Percentiles rank a stretch among this genome's conserved stretches.
phyloP scores from a whole-genome alignment of 2,888 invertebrate species.

The Plebejus argus region DNA sequence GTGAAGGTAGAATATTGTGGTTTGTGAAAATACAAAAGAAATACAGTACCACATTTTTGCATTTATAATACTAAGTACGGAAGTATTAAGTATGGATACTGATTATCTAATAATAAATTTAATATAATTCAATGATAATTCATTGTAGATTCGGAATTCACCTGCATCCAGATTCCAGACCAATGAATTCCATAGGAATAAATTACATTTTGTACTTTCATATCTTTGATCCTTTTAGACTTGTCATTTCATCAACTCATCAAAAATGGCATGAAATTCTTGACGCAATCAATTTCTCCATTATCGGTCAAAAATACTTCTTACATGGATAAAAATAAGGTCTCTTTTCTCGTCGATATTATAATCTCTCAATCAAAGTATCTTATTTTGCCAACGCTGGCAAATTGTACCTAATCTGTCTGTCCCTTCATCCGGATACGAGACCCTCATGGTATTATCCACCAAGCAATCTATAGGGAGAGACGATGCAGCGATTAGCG shows the following conservation, averaged over 20 bases:
- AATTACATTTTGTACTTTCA: background rate
- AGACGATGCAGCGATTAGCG: constrained; percentile 69
- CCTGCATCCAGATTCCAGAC: background rate
- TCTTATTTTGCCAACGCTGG: constrained; percentile 62
- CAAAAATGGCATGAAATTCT: constrained; percentile 15
- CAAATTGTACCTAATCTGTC: constrained; percentile 68
- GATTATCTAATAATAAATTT: no score
- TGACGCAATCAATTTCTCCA: constrained; percentile 5
- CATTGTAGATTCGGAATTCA: background rate
- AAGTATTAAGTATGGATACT: no score
- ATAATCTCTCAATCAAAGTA: constrained; percentile 45
- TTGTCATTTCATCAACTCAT: constrained; percentile 22
- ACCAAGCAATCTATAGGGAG: constrained; percentile 62
- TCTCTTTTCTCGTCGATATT: constrained; percentile 9
- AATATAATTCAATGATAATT: no score
- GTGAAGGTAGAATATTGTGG: no score
- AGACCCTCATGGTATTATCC: constrained; percentile 65
- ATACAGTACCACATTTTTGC: no score
- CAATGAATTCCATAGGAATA: background rate
- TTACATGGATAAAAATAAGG: constrained; percentile 38
- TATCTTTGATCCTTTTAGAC: background rate
- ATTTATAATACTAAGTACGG: no score
- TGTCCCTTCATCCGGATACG: constrained; percentile 63
- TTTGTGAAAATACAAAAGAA: no score
- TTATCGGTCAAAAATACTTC: constrained; percentile 1